A percentile compares a stretch with the other conserved stretches of the same genome.
Conservation (phyloP, 2,797 vertebrate genomes). For the Clarias platycephalus region DNA sequence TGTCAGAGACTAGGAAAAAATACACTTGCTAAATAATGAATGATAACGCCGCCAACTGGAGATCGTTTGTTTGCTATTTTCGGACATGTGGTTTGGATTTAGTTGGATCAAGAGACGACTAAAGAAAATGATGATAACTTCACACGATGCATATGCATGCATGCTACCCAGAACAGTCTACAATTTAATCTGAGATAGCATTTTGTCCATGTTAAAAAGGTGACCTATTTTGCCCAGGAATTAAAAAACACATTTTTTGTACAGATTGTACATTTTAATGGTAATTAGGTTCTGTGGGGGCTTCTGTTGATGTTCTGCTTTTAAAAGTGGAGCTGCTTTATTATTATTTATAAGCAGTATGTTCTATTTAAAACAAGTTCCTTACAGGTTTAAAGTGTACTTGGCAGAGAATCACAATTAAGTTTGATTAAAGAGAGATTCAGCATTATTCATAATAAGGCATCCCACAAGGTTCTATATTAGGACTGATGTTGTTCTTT, state of each 20-base stretch:
- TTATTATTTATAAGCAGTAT: not conserved
- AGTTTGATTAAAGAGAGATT: not conserved
- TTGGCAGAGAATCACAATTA: not conserved
- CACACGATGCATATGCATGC: not conserved
- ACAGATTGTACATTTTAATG: not conserved
- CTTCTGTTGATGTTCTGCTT: not conserved
- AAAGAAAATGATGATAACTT: not conserved
- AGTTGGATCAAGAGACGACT: not conserved
- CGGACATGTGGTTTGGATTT: not conserved
- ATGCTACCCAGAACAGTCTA: not conserved
- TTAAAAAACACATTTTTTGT: not conserved
- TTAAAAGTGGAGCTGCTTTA: not conserved
- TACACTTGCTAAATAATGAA: slow-evolving; percentile 14
- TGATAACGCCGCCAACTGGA: not conserved
- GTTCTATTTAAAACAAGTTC: not conserved
- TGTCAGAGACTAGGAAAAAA: slow-evolving; percentile 35
- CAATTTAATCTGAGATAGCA: not conserved
- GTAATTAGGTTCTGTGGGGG: not conserved
- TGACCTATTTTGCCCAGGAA: not conserved
- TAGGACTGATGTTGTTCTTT: not conserved
- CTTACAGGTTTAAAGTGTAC: not conserved
- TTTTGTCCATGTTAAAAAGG: not conserved
- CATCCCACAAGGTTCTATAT: not conserved
- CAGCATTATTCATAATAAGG: not conserved
- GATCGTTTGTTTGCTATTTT: slow-evolving; percentile 5